Evolutionary conservation across 2,888 invertebrate genomes (phyloP).

Genomic region (Andrena dorsata): DNA sequence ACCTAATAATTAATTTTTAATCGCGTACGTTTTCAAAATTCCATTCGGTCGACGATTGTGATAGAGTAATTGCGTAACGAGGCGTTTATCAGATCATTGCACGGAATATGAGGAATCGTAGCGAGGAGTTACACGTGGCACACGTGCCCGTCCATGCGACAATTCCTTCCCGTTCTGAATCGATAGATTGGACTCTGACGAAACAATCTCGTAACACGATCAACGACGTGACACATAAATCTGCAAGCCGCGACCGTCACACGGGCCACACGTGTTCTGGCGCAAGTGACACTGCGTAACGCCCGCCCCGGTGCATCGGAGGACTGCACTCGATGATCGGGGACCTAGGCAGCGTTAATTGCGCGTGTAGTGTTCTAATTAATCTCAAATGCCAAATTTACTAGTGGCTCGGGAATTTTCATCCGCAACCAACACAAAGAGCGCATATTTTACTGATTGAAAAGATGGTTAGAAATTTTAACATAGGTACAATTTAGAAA

Average conservation of each 20-base stretch:
- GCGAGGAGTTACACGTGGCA: background rate
- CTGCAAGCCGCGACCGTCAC: conserved; percentile 37
- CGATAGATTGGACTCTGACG: conserved; percentile 47
- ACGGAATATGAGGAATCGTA: background rate
- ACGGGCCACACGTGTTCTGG: conserved; percentile 45
- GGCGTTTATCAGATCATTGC: background rate
- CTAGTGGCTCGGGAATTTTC: too few relatives aligned
- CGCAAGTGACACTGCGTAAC: conserved; percentile 24
- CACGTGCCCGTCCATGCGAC: conserved; percentile 27
- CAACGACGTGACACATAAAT: conserved; percentile 46
- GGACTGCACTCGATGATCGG: conserved; percentile 15
- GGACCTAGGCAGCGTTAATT: conserved; percentile 5
- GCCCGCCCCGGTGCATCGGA: conserved; percentile 25
- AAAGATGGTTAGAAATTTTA: too few relatives aligned
- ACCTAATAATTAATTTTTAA: background rate
- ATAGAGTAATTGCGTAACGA: background rate
- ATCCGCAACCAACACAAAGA: too few relatives aligned
- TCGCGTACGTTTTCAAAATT: background rate
- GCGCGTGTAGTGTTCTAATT: background rate
- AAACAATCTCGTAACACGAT: conserved; percentile 48
- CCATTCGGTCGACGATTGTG: background rate
- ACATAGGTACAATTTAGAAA: too few relatives aligned
- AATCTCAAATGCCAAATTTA: background rate
- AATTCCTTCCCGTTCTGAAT: conserved; percentile 42
- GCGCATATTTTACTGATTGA: too few relatives aligned